Conservation (phyloP, 2,113 vertebrate genomes). For the Aegotheles bennettii region DNA sequence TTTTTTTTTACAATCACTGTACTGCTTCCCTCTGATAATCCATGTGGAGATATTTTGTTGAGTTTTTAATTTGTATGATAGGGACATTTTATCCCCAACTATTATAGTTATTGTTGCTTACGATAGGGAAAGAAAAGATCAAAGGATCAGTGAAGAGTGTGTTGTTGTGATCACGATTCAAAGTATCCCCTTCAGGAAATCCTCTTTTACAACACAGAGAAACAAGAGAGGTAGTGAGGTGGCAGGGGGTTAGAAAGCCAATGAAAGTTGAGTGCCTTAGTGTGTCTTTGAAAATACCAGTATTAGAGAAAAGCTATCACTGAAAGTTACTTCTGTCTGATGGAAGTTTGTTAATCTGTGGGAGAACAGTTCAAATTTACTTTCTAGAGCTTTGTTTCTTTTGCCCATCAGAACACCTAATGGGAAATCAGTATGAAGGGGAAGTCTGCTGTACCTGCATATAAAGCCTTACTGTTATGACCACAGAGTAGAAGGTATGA, state of each 20-base stretch:
- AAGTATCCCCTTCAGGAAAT: not conserved
- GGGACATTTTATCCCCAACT: not conserved
- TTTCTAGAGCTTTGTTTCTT: not conserved
- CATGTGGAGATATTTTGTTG: not conserved
- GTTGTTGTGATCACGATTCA: constrained; percentile 60
- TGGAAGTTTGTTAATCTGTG: not conserved
- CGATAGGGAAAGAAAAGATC: constrained; percentile 51
- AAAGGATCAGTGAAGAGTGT: constrained; percentile 33
- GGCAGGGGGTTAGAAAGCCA: not conserved
- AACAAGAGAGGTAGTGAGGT: not conserved
- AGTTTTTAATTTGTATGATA: constrained; percentile 30
- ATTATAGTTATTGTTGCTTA: constrained; percentile 36
- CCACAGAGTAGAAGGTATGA: not conserved
- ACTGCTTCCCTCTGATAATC: not conserved
- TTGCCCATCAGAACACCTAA: not conserved
- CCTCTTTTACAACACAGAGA: not conserved
- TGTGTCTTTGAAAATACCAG: not conserved
- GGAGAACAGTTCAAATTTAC: not conserved
- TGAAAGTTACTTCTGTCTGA: not conserved
- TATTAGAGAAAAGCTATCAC: not conserved
- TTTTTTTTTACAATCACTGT: not conserved
- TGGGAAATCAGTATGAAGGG: not conserved
- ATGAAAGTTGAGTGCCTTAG: not conserved
- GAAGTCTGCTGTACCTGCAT: not conserved
- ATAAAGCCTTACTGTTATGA: not conserved